phyloP scores from a whole-genome alignment of 1,140 invertebrate genomes.

The Latrodectus geometricus region DNA sequence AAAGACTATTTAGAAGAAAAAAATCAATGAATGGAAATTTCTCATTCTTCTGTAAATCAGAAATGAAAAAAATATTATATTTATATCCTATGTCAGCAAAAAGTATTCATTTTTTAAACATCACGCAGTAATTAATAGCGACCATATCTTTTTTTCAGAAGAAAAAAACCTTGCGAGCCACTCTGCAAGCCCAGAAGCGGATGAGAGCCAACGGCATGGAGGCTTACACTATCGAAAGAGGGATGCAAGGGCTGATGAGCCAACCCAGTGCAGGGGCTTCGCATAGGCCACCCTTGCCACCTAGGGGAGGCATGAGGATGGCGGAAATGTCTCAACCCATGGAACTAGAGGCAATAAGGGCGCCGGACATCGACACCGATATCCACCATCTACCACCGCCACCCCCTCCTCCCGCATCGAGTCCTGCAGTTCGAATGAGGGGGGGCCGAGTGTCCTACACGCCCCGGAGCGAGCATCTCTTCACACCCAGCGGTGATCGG shows the following conservation, averaged over 20 bases:
- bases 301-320: not conserved
- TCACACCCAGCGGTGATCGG: conserved; percentile 3
- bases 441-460: conserved; percentile 52
- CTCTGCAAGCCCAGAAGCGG: conserved; percentile 79
- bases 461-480: conserved; percentile 25
- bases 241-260: conserved; percentile 39
- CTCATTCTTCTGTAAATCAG: not conserved
- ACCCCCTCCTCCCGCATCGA: conserved; percentile 32
- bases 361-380: conserved; percentile 58
- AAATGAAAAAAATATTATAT: not conserved
- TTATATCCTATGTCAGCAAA: no score
- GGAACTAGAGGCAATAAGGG: conserved; percentile 32
- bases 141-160: conserved; percentile 74
- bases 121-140: no score
- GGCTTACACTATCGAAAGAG: conserved; percentile 61
- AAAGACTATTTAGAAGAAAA: no score
- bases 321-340: conserved; percentile 22
- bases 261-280: not conserved
- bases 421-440: conserved; percentile 55
- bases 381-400: conserved; percentile 28
- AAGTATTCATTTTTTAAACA: no score
- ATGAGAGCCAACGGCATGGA: conserved; percentile 82
- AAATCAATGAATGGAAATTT: not conserved
- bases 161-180: conserved; percentile 84
- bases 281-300: conserved; percentile 12